Evolutionary conservation across 2,888 invertebrate species (phyloP).

Genomic region (Thereva unica): DNA sequence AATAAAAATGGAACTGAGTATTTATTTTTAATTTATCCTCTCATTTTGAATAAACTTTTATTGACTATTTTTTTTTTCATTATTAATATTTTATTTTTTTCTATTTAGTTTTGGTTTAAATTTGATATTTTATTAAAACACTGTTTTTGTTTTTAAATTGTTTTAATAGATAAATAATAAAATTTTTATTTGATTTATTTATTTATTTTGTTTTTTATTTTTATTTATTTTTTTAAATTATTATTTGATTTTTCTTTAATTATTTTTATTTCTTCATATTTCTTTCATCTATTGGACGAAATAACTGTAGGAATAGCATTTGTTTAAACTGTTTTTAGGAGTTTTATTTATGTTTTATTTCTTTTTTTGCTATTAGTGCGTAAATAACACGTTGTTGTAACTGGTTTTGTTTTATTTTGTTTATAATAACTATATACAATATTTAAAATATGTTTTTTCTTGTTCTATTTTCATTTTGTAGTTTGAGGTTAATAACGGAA

Average conservation of each 20-base stretch:
- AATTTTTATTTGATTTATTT: constrained; percentile 4
- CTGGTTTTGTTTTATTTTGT: constrained; percentile 13
- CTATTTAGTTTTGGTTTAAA: too few relatives aligned
- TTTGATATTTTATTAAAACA: too few relatives aligned
- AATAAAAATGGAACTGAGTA: too few relatives aligned
- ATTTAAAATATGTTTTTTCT: constrained; percentile 28
- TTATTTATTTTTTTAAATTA: constrained; percentile 1
- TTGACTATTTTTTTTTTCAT: too few relatives aligned
- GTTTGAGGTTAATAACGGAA: constrained; percentile 19
- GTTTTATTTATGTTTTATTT: constrained; percentile 33
- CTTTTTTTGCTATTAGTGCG: constrained; percentile 39
- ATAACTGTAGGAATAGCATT: constrained; percentile 42
- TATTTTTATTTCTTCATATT: background rate
- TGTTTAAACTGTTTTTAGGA: constrained; percentile 43
- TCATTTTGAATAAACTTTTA: too few relatives aligned
- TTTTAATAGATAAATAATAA: background rate
- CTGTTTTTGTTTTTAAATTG: too few relatives aligned
- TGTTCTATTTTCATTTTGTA: background rate
- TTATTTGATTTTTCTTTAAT: background rate
- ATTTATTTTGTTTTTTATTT: too few relatives aligned
- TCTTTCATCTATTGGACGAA: constrained; percentile 41
- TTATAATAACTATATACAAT: constrained; percentile 17
- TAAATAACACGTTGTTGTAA: constrained; percentile 40
- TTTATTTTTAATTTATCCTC: too few relatives aligned
- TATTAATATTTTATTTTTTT: too few relatives aligned